Percentiles rank a stretch among this genome's conserved stretches.
phyloP scores from a whole-genome alignment of 1,140 invertebrate genomes.

The Leguminivora glycinivorella region DNA sequence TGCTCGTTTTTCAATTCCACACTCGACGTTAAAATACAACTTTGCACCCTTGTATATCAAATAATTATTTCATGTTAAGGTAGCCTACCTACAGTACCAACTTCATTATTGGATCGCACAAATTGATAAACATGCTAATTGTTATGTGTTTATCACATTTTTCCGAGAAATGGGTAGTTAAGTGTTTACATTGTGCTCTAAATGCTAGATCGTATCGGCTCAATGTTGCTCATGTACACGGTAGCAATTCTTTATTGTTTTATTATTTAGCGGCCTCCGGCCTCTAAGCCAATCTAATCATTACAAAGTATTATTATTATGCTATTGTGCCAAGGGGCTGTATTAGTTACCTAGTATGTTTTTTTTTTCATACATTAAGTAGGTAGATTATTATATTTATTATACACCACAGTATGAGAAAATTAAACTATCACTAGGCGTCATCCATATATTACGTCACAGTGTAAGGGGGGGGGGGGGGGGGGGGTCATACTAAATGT shows the following conservation, averaged over 20 bases:
- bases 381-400: too few species aligned
- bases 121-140: neutral
- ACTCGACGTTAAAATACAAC: too few species aligned
- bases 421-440: too few species aligned
- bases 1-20: too few species aligned
- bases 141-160: slow-evolving; percentile 6
- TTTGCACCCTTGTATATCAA: too few species aligned
- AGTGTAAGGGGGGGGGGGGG: too few species aligned
- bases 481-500: too few species aligned
- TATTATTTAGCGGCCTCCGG: neutral
- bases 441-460: too few species aligned
- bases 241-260: slow-evolving; percentile 3
- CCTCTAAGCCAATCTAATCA: neutral
- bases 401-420: too few species aligned
- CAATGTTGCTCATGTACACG: neutral
- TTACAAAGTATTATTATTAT: neutral
- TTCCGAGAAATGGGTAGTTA: slow-evolving; percentile 3
- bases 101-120: neutral
- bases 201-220: slow-evolving; percentile 19
- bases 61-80: too few species aligned
- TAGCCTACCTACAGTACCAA: too few species aligned
- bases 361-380: too few species aligned
- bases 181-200: slow-evolving; percentile 10
- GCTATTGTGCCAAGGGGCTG: neutral
- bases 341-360: neutral